Conservation (phyloP, 2,888 invertebrate genomes). For the Teinopalpus imperialis region DNA sequence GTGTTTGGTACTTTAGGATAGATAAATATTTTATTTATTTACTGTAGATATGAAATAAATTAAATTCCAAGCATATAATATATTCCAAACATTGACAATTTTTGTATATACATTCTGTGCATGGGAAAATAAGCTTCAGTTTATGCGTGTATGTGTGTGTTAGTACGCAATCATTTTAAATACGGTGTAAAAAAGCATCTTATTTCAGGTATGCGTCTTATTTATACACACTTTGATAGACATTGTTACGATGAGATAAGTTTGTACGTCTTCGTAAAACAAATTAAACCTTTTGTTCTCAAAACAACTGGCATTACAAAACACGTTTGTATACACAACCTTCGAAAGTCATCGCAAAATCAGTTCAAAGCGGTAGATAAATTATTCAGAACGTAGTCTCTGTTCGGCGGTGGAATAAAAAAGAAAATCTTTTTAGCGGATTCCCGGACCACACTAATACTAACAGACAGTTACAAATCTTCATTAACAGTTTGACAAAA, state of each 20-base stretch:
- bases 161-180: too few species aligned
- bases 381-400: constrained; percentile 50
- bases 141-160: too few species aligned
- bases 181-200: too few species aligned
- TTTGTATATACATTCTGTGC: too few species aligned
- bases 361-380: constrained; percentile 63
- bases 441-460: constrained; percentile 55
- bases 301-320: constrained; percentile 23
- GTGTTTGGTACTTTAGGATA: too few species aligned
- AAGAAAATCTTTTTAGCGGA: constrained; percentile 54
- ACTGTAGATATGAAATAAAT: too few species aligned
- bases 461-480: constrained; percentile 66
- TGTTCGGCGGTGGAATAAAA: constrained; percentile 52
- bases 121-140: too few species aligned
- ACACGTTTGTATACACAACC: constrained; percentile 39
- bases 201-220: background rate
- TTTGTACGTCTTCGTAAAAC: constrained; percentile 49
- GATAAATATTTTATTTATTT: too few species aligned
- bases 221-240: background rate
- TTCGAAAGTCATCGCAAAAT: constrained; percentile 41
- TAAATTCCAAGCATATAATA: too few species aligned
- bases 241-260: constrained; percentile 41
- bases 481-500: constrained; percentile 72
- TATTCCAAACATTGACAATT: too few species aligned
- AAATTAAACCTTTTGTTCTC: constrained; percentile 28